Evolutionary conservation across 2,888 invertebrate species (phyloP), one percentile per base, ranked within the genome.

Genomic region (Lasioglossum vierecki): DNA sequence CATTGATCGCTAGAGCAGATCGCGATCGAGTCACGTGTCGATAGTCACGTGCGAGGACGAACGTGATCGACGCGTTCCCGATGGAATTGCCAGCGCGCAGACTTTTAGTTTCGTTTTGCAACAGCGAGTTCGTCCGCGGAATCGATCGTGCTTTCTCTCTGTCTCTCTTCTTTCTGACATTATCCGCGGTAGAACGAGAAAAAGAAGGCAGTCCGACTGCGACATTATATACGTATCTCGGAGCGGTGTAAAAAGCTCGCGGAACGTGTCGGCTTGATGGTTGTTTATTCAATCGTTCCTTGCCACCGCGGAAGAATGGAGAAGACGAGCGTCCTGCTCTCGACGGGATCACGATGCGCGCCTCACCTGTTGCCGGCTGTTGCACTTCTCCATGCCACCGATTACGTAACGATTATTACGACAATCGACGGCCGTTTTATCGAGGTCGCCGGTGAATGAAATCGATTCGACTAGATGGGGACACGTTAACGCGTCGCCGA

Each of bases 361-460:
- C 74, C 74, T 84, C 84, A 86, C 85, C 85, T 86, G 85, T 86
- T 86, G 85, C 85, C 66, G 60, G 81, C 76, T 76, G 82, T 86
- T 70, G 70, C 79, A 81, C 85, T 83, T 83, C 78, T 71, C 68
- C 66, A 75, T 35, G 18, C 76, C 39, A 0, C 39, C 39, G 63
- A 81, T 86, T 86, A 80, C 85, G 77, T 79, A 80, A 84, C 85
- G 74, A 84, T 76, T 81, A 84, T 86, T 85, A 81, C 84, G 86
- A 84, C 81, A 78, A 86, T 86, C 74, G 84, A 84, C 84, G 84
- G 79, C 72, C 84, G 79, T 84, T 86, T 84, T 80, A 79, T 82
- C 86, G 81, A 63, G 86, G 84, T 79, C 84, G 73, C 22, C 72
- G 73, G 76, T 82, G 76, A 53, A 84, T 75, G 84, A 35, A 78